phyloP scores from a whole-genome alignment of 2,888 invertebrate genomes.

The Campaea margaritaria region DNA sequence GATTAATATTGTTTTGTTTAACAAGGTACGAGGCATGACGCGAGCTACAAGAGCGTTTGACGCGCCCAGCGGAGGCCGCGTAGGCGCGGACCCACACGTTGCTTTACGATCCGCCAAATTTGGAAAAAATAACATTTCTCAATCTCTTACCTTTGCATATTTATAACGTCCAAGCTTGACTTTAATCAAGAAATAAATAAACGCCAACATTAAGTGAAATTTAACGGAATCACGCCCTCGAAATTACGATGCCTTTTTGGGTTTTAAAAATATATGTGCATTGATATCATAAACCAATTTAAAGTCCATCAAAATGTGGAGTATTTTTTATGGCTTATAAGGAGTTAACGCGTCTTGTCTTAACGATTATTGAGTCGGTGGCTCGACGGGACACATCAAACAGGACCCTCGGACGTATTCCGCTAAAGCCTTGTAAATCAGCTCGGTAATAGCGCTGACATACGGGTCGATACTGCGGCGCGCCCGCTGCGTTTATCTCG shows the following conservation, averaged over 20 bases:
- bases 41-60: conserved; percentile 18
- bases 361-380: conserved; percentile 77
- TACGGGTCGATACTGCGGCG: conserved; percentile 49
- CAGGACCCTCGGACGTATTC: conserved; percentile 57
- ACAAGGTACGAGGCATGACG: conserved; percentile 15
- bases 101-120: conserved; percentile 33
- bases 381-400: conserved; percentile 59
- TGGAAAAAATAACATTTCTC: conserved; percentile 32
- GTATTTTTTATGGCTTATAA: conserved; percentile 54
- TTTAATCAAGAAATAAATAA: conserved; percentile 32
- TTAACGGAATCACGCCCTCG: conserved; percentile 27
- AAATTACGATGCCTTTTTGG: conserved; percentile 22
- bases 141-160: conserved; percentile 16
- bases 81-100: conserved; percentile 35
- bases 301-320: conserved; percentile 58
- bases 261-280: conserved; percentile 30
- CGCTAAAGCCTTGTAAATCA: conserved; percentile 73
- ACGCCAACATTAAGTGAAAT: conserved; percentile 15
- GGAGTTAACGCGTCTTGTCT: conserved; percentile 73
- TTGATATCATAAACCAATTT: conserved; percentile 57
- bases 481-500: conserved; percentile 25
- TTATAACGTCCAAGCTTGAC: conserved; percentile 16
- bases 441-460: conserved; percentile 61
- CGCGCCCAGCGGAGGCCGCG: conserved; percentile 16
- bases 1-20: conserved; percentile 59